Base-by-base conservation (phyloP, 2,113 vertebrate genomes). In the Capra hircus region DNA sequence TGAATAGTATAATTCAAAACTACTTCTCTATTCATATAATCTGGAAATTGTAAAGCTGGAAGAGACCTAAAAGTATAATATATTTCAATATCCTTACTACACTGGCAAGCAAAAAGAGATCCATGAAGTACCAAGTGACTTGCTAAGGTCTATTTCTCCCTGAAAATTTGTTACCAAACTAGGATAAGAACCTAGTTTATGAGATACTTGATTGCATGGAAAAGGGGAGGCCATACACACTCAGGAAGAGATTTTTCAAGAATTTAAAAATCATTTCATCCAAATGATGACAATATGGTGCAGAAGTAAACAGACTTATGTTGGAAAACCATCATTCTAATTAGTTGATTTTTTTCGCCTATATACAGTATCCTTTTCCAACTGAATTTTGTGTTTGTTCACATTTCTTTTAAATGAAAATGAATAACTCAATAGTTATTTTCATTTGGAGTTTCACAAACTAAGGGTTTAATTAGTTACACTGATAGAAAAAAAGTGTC, bases 351-450 rank as follows among this genome's bases (percentile, higher is more conserved):
- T 96, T 95, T 59, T 71, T 21, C 0, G 0, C 23, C 62, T 28
- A 15, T 25, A n/a, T 4, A 15, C 5, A 52, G 30, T 53, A 45
- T 55, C 16, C 5, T 85, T 88, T 85, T 23, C 43, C 92, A 78
- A 81, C 13, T 53, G 45, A 81, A 92, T 91, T 74, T 88, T 96
- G 11, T 45, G 33, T 82, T 80, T 43, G 50, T 83, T 81, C 64
- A 62, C 8, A 84, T 83, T 97, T 96, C 10, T 40, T 97, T 96
- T 50, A 67, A 92, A 7, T 78, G 43, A 97, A 85, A 91, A 92
- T 74, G n/a, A 77, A 30, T 86, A 86, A 89, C 23, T 95, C n/a
- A 81, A 10, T 45, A 93, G 67, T 94, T 91, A 25, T 96, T 85
- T 81, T 92, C 59, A 81, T 52, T 81, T 88, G 43, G 7, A 30